Conservation (phyloP, 2,888 invertebrate species). For the Dugesia japonica region DNA sequence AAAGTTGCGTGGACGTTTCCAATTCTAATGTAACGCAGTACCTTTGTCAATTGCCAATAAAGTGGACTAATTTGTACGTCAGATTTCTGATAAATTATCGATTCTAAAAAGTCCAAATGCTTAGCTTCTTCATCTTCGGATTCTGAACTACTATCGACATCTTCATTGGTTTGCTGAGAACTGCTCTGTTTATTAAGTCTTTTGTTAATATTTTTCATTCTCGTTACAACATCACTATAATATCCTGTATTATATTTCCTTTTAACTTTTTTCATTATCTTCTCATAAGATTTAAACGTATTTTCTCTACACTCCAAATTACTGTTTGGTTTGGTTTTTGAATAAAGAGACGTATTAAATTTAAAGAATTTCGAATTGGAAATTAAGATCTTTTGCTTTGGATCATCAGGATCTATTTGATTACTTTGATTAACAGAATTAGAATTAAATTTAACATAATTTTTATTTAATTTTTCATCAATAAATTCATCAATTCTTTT, state of each 20-base stretch:
- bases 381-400: not conserved
- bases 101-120: slow-evolving; percentile 25
- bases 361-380: not conserved
- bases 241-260: not conserved
- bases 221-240: slow-evolving; percentile 17
- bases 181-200: not conserved
- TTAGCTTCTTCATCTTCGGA: slow-evolving; percentile 29
- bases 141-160: slow-evolving; percentile 23
- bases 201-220: not conserved
- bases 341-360: not conserved
- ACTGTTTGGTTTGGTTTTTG: not conserved
- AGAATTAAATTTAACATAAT: not conserved
- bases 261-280: slow-evolving; percentile 24
- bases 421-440: not conserved
- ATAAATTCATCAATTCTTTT: not conserved
- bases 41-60: slow-evolving; percentile 23
- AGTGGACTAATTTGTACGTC: slow-evolving; percentile 21
- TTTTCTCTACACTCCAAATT: not conserved
- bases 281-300: slow-evolving; percentile 26
- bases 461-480: not conserved
- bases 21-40: slow-evolving; percentile 25
- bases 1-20: slow-evolving; percentile 10
- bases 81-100: slow-evolving; percentile 27
- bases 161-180: not conserved
- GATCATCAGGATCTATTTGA: not conserved